phyloP scores from a whole-genome alignment of 2,888 invertebrate genomes.

The Temnothorax ravouxi region DNA sequence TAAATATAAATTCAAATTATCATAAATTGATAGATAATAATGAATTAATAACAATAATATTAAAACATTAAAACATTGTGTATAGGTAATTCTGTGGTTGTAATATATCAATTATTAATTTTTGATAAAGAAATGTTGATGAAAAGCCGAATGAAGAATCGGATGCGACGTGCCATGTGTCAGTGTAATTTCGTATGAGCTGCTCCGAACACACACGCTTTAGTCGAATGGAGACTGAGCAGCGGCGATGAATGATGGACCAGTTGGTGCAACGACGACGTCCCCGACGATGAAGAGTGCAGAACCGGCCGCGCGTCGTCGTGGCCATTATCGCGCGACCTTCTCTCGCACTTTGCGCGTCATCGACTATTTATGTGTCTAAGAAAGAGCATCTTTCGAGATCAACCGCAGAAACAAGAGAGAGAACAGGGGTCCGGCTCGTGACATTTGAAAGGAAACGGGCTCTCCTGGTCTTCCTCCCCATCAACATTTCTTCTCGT shows the following conservation, averaged over 20 bases:
- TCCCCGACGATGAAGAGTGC: conserved; percentile 39
- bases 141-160: neutral
- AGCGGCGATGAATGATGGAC: conserved; percentile 48
- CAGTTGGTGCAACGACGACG: conserved; percentile 28
- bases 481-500: conserved; percentile 15
- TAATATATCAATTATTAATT: neutral
- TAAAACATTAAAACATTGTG: conserved; percentile 5
- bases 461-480: conserved; percentile 1
- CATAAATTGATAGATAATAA: conserved; percentile 12
- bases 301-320: conserved; percentile 65
- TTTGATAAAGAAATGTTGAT: neutral
- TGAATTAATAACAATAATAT: neutral
- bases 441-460: conserved; percentile 56
- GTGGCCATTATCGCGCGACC: conserved; percentile 74
- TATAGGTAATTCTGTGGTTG: neutral
- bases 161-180: neutral
- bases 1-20: neutral
- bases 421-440: conserved; percentile 17
- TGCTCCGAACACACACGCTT: neutral
- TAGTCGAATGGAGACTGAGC: conserved; percentile 16
- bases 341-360: conserved; percentile 78
- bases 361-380: conserved; percentile 80
- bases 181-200: conserved; percentile 21
- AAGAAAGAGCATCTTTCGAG: conserved; percentile 60
- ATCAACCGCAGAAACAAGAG: conserved; percentile 18